Base-by-base conservation (phyloP, 2,797 vertebrate genomes). In the Anableps anableps region DNA sequence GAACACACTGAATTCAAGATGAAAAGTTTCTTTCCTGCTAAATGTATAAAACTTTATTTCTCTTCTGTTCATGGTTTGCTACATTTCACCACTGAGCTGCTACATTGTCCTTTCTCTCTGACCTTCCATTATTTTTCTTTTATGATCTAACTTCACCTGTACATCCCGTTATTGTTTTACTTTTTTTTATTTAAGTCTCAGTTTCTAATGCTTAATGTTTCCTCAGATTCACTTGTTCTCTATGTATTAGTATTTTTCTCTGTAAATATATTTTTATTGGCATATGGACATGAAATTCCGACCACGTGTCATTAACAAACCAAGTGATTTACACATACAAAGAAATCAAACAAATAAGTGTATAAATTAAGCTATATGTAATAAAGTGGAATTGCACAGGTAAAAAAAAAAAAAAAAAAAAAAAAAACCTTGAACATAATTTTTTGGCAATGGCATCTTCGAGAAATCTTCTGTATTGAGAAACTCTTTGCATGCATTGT, bases 1-100 rank as follows among this genome's bases (percentile, higher is more conserved):
- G 84, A 89, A 89, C 83, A 88, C 88, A 90, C 80, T 89, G 87
- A 92, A 88, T 90, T 88, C 29, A 71, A 79, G 78, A 83, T 60
- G 53, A 64, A 85, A 88, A 83, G 80, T 85, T 82, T 85, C 81
- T 80, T 79, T 82, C 38, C 73, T 74, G 73, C 79, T 77, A 72
- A 73, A 85, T 88, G 89, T 88, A 78, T 87, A 78, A 86, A 84
- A 81, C 81, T 76, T 43, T 79, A 23, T 68, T 58, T 80, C 53
- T 50, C 38, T 31, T 26, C 29, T 38, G 45, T 51, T 72, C n/a
- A 58, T 66, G 16, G 66, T 84, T 77, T 64, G 50, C 76, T 82
- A 36, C 64, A 55, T 75, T 80, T 84, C 64, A 81, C 34, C 71
- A 50, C 58, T 75, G 41, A 29, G 29, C 5, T 55, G 8, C 19